Percentiles rank a stretch among this genome's conserved stretches.
Conservation (phyloP, 1,140 invertebrate genomes). For the Drosophila neocordata region DNA sequence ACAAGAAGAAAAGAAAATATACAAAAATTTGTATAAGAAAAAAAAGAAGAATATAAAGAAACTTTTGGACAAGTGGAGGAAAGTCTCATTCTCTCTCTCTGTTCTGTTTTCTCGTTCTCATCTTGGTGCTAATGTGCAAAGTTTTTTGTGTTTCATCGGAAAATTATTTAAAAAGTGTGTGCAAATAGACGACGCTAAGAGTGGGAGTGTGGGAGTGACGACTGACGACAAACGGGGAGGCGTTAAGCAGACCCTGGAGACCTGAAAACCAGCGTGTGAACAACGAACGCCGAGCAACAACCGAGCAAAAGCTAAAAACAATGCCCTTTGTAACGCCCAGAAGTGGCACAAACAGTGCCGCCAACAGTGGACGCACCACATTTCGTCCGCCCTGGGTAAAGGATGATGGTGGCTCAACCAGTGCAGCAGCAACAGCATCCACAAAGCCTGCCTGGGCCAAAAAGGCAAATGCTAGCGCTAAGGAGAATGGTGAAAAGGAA, state of each 20-base stretch:
- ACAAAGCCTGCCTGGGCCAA: slow-evolving; percentile 86
- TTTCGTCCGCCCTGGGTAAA: slow-evolving; percentile 93
- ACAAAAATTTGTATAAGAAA: slow-evolving; percentile 13
- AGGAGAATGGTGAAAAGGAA: slow-evolving; percentile 76
- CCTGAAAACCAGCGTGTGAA: slow-evolving; percentile 22
- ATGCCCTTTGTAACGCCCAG: slow-evolving; percentile 80
- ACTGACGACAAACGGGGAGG: slow-evolving; percentile 38
- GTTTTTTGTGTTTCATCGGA: slow-evolving; percentile 77
- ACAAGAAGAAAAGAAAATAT: slow-evolving; percentile 20
- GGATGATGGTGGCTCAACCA: slow-evolving; percentile 84
- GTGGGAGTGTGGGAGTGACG: slow-evolving; percentile 17
- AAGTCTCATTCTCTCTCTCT: slow-evolving; percentile 17
- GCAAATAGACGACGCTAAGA: slow-evolving; percentile 57
- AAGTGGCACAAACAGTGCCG: slow-evolving; percentile 64
- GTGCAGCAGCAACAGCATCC: slow-evolving; percentile 83
- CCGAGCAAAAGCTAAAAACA: slow-evolving; percentile 29
- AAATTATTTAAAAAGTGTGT: slow-evolving; percentile 81
- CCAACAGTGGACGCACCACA: slow-evolving; percentile 85
- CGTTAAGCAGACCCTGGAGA: slow-evolving; percentile 32
- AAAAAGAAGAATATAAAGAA: slow-evolving; percentile 56
- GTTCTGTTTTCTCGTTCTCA: not conserved
- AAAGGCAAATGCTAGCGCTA: slow-evolving; percentile 54
- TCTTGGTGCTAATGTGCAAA: slow-evolving; percentile 75
- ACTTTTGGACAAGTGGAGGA: slow-evolving; percentile 73
- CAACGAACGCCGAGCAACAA: too few relatives aligned